Base-by-base conservation (phyloP, 2,797 vertebrate genomes). In the Natrix natrix region DNA sequence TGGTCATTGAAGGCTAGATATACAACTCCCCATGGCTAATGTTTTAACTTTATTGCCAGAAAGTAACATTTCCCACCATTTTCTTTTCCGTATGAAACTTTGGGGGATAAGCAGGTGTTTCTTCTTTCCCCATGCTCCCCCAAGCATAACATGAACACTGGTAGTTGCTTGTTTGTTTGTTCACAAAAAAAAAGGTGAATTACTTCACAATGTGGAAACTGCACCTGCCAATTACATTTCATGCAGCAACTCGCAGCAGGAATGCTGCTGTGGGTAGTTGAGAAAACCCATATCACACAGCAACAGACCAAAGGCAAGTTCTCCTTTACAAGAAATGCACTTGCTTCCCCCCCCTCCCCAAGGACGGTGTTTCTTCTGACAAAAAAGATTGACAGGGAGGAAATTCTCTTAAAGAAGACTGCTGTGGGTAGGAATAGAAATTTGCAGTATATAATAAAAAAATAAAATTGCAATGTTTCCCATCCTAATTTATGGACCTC, bases 121-220 rank as follows among this genome's bases (percentile, higher is more conserved):
- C 56, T n/a, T 17, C 26, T 32, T 8, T 4, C 12, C 2, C 8
- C 26, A 54, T 48, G 74, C 26, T 4, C 16, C 0, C 1, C 0
- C 10, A 0, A 11, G 74, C 52, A 66, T 6, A 52, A 5, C 57
- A n/a, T 12, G 20, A 32, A 32, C 52, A 56, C 11, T 0, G 54
- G 5, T 56, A 83, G 74, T 48, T 83, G 74, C 43, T 83, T 48
- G 74, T 48, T 83, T 24, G 37, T 92, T 92, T 90, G 92, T 24
- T 90, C 74, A 5, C 20, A 24, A 60, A 54, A 52, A 43, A 48
- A 48, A 56, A 43, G 32, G 54, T 0, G 88, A 95, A 91, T 52
- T 43, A 90, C 48, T 14, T 93, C 61, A 91, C 93, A 24, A 91
- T 91, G 63, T 55, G 63, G 55, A 28, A 93, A 93, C 87, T 93